Evolutionary conservation across 2,113 vertebrate species (phyloP).

Genomic region (Fukomys damarensis): DNA sequence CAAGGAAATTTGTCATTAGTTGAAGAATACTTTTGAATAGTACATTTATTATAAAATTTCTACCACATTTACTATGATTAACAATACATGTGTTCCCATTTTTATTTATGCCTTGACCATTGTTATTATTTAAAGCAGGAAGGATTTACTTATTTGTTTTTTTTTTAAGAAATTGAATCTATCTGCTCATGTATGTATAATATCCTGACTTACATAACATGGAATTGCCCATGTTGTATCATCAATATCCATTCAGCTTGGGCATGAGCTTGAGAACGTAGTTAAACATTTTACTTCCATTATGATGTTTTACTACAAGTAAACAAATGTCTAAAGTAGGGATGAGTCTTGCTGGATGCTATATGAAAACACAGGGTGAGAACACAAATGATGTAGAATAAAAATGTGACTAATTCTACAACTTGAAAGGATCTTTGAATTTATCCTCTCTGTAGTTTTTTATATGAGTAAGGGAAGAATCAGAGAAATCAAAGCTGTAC

Average conservation of each 20-base stretch:
- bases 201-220: neutral
- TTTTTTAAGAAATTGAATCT: neutral
- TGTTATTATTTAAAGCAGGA: neutral
- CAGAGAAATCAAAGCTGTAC: neutral
- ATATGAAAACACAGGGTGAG: neutral
- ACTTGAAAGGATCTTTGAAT: slow-evolving; percentile 11
- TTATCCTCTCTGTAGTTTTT: slow-evolving; percentile 35
- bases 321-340: slow-evolving; percentile 41
- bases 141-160: neutral
- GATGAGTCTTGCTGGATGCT: neutral
- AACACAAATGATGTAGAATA: slow-evolving; percentile 17
- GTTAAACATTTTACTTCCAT: slow-evolving; percentile 56
- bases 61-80: neutral
- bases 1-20: neutral
- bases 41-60: neutral
- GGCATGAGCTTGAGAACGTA: slow-evolving; percentile 24
- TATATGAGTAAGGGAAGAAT: neutral
- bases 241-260: slow-evolving; percentile 28
- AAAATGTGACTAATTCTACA: slow-evolving; percentile 47
- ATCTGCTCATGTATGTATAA: slow-evolving; percentile 30
- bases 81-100: neutral
- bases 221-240: neutral
- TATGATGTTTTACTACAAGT: neutral
- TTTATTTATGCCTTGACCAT: neutral
- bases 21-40: neutral